phyloP scores from a whole-genome alignment of 2,888 invertebrate species.

The Synanthedon vespiformis region DNA sequence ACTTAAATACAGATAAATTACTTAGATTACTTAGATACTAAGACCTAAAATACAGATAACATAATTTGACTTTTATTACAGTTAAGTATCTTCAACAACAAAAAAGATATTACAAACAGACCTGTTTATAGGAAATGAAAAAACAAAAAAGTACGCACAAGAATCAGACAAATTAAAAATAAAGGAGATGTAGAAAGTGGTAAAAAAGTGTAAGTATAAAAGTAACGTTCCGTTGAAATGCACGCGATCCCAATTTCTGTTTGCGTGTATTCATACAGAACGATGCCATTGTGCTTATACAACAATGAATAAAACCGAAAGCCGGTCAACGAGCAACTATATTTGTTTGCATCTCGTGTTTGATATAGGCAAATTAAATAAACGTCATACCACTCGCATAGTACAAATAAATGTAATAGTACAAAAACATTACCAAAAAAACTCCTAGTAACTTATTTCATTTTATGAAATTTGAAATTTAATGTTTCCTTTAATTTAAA shows the following conservation, averaged over 20 bases:
- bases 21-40: background rate
- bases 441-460: no score
- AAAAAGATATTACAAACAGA: background rate
- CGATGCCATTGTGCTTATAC: slow-evolving; percentile 4
- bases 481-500: no score
- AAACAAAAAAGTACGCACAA: background rate
- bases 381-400: no score
- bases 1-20: background rate
- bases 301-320: slow-evolving; percentile 36
- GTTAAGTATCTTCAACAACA: no score
- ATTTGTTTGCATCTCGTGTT: no score
- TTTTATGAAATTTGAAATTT: no score
- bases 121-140: background rate
- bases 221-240: slow-evolving; percentile 1
- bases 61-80: background rate
- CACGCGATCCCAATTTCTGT: slow-evolving; percentile 12
- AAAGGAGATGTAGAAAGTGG: slow-evolving; percentile 1
- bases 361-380: no score
- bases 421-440: background rate
- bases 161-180: background rate
- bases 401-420: slow-evolving; percentile 8
- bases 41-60: background rate
- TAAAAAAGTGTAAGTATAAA: slow-evolving; percentile 7
- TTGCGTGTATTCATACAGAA: slow-evolving; percentile 3
- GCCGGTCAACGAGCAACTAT: slow-evolving; percentile 16